phyloP scores from a whole-genome alignment of 2,888 invertebrate species.

The Dolichopus griseipennis region DNA sequence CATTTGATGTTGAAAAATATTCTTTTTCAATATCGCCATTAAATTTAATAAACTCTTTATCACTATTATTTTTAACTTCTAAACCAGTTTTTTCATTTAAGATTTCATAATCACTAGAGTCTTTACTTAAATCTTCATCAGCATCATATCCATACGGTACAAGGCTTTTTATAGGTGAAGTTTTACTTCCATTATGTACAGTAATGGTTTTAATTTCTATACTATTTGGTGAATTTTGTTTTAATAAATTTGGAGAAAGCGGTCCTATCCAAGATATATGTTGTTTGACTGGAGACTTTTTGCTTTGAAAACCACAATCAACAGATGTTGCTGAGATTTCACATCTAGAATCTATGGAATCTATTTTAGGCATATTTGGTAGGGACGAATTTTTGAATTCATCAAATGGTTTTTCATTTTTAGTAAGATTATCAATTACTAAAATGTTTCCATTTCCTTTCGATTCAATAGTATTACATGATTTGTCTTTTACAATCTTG shows the following conservation, averaged over 20 bases:
- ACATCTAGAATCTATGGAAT: constrained; percentile 14
- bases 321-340: constrained; percentile 11
- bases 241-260: background rate
- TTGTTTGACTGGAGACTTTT: constrained; percentile 15
- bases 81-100: too few species aligned
- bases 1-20: constrained; percentile 16
- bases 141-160: constrained; percentile 56
- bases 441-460: too few species aligned
- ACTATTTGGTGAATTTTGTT: background rate
- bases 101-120: constrained; percentile 28
- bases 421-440: too few species aligned
- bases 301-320: constrained; percentile 14
- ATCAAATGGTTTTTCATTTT: constrained; percentile 25
- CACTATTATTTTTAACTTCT: too few species aligned
- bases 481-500: too few species aligned
- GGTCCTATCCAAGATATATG: background rate
- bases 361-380: constrained; percentile 41
- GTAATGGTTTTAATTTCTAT: constrained; percentile 10
- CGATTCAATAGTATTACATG: too few species aligned
- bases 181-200: constrained; percentile 16
- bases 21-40: constrained; percentile 19
- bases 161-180: constrained; percentile 37
- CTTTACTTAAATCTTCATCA: too few species aligned
- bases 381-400: constrained; percentile 31
- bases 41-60: constrained; percentile 16